Conservation (phyloP, 2,113 vertebrate species). For the Syngnathoides biaculeatus region DNA sequence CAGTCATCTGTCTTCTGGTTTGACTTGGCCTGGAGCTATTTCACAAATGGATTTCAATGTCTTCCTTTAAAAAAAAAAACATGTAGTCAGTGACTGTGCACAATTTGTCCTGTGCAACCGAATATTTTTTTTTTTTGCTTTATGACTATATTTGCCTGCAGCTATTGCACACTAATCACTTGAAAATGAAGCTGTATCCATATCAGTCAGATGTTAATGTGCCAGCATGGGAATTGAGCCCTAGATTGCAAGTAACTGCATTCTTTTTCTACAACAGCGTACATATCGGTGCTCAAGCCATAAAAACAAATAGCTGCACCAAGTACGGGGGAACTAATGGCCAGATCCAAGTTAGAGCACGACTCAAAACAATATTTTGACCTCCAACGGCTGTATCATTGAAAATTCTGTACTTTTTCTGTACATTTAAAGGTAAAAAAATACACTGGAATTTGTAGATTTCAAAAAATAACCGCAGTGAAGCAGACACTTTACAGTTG, state of each 20-base stretch:
- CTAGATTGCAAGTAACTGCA: neutral
- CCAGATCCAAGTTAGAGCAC: neutral
- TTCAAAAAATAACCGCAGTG: neutral
- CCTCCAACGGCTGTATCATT: too few relatives aligned
- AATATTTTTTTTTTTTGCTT: constrained; percentile 5
- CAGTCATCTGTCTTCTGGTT: constrained; percentile 34
- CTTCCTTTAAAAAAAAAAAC: constrained; percentile 15
- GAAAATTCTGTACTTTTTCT: too few relatives aligned
- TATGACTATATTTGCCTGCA: constrained; percentile 16
- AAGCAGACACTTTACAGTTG: neutral
- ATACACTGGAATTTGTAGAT: neutral
- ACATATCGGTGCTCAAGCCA: neutral
- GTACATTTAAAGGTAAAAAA: neutral
- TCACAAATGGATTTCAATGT: constrained; percentile 33
- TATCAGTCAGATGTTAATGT: constrained; percentile 12
- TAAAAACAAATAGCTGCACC: neutral
- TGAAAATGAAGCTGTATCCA: constrained; percentile 8
- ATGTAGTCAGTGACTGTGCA: neutral
- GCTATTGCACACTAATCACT: constrained; percentile 1
- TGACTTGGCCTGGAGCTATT: constrained; percentile 1
- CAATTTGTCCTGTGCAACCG: constrained; percentile 27
- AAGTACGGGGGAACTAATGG: neutral
- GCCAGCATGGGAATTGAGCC: too few relatives aligned
- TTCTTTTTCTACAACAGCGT: neutral
- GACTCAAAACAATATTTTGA: neutral